Base-by-base conservation (phyloP, 2,797 vertebrate genomes). In the Lacerta bilineata region DNA sequence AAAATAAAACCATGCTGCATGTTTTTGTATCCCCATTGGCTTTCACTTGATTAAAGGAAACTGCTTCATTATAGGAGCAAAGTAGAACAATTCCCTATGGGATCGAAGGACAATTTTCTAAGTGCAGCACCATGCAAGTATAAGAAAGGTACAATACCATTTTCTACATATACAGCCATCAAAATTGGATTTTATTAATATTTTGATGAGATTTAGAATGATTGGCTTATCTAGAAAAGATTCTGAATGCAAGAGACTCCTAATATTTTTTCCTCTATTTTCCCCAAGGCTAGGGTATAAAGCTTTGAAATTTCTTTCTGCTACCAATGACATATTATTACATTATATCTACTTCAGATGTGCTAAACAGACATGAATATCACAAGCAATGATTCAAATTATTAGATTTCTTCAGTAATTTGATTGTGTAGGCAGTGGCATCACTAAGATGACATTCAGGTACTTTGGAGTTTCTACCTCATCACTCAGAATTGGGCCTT, bases 31-130 rank as follows among this genome's bases (percentile, higher is more conserved):
- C 96, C 97, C 95, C 94, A 93, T 93, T 95, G 88, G 95, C 91
- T 94, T 96, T 94, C 85, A 91, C 91, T 93, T 96, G 96, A 96
- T 96, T 95, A 95, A 95, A 95, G 94, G 93, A 95, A 96, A 93
- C 79, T 80, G 88, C 87, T 94, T 93, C 91, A 94, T 93, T 95
- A 93, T 11, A 88, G 90, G 90, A 92, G 85, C 87, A 91, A 94
- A 95, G 94, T 33, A 90, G 85, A 95, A 91, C 82, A 93, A 93
- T 93, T 93, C 95, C 93, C 86, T 85, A 20, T 84, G 90, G 92
- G 27, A 91, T 39, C 86, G 86, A 90, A 93, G 81, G 80, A 92
- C 87, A 90, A 84, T 68, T 89, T 86, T 93, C 85, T 83, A 61
- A 88, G 89, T 3, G 10, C 83, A 88, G 71, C 85, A 91, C 68